phyloP scores from a whole-genome alignment of 2,888 invertebrate species.

The Drosophila colorata region DNA sequence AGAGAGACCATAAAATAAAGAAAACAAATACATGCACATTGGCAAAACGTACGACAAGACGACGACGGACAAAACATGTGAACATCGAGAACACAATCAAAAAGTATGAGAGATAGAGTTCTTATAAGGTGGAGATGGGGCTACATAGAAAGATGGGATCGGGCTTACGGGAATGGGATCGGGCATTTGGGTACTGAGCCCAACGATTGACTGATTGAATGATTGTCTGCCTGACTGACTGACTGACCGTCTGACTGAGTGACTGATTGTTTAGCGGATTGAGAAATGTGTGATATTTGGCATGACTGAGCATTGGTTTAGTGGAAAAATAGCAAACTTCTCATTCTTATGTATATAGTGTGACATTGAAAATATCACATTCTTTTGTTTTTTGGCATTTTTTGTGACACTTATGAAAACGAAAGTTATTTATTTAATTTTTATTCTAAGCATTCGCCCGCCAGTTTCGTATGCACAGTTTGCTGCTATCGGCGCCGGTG shows the following conservation, averaged over 20 bases:
- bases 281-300: conserved; percentile 21
- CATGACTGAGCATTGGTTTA: conserved; percentile 42
- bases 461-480: conserved; percentile 6
- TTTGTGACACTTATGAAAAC: conserved; percentile 35
- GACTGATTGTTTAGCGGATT: conserved; percentile 19
- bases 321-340: conserved; percentile 38
- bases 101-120: conserved; percentile 40
- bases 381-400: conserved; percentile 8
- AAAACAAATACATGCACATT: conserved; percentile 50
- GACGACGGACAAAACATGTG: conserved; percentile 8
- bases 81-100: conserved; percentile 31
- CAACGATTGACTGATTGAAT: conserved; percentile 27
- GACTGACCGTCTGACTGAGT: conserved; percentile 41
- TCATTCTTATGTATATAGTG: neutral
- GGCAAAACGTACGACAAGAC: conserved; percentile 20
- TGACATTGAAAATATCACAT: conserved; percentile 50
- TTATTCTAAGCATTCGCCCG: conserved; percentile 15
- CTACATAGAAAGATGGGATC: conserved; percentile 19
- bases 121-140: conserved; percentile 1
- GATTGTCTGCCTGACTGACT: conserved; percentile 22
- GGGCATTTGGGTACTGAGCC: conserved; percentile 10
- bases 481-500: neutral
- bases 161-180: conserved; percentile 9
- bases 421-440: conserved; percentile 36
- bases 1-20: conserved; percentile 31